Percentiles rank a stretch among this genome's conserved stretches.
Conservation (phyloP, 2,888 invertebrate genomes). For the Cephus spinipes region DNA sequence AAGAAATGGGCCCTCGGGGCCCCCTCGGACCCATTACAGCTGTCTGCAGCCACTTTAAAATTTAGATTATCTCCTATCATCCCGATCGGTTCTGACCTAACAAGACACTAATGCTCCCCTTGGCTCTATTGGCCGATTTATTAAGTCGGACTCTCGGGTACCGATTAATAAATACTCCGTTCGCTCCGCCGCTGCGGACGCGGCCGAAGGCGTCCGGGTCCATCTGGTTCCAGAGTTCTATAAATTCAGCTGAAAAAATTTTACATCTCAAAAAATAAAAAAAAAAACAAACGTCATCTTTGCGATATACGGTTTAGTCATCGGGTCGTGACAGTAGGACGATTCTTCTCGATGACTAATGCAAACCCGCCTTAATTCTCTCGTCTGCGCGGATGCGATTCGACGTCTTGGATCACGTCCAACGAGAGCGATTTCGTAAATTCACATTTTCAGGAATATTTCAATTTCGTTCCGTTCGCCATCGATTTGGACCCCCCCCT, state of each 20-base stretch:
- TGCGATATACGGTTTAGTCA: neutral
- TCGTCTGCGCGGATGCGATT: neutral
- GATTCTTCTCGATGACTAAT: neutral
- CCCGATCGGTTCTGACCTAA: conserved; percentile 21
- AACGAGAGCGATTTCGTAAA: neutral
- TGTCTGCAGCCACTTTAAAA: conserved; percentile 25
- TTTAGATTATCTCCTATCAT: conserved; percentile 25
- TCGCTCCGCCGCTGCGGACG: neutral
- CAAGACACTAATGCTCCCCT: conserved; percentile 24
- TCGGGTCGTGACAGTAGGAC: neutral
- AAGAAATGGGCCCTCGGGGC: neutral
- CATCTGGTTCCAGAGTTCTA: neutral
- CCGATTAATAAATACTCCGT: neutral
- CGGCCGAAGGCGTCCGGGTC: neutral
- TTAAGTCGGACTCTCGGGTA: conserved; percentile 8
- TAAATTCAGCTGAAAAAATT: neutral
- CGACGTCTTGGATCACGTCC: neutral
- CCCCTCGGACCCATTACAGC: conserved; percentile 21
- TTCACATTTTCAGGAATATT: neutral
- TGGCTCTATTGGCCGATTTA: conserved; percentile 24
- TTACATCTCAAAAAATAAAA: neutral
- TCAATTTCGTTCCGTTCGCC: neutral
- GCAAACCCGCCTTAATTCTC: neutral
- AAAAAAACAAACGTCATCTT: neutral
- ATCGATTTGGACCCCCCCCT: neutral